phyloP scores from a whole-genome alignment of 2,113 vertebrate genomes.

The Ifrita kowaldi region DNA sequence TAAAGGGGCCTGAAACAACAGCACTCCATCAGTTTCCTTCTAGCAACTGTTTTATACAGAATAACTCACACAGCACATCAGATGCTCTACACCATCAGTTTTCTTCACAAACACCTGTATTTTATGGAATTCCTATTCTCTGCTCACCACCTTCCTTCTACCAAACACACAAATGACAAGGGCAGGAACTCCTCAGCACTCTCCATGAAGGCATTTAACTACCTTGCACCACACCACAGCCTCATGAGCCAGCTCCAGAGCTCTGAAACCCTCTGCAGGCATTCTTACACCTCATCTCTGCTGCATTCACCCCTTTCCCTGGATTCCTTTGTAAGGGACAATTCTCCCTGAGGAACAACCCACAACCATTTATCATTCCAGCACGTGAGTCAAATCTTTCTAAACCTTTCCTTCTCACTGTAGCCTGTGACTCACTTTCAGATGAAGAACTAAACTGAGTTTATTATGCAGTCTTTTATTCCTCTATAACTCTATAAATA shows the following conservation, averaged over 20 bases:
- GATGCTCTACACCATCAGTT: background rate
- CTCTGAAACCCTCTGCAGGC: background rate
- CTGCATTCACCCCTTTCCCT: background rate
- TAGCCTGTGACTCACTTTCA: slow-evolving; percentile 14
- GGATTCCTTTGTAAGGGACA: background rate
- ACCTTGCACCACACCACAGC: background rate
- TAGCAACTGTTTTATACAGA: background rate
- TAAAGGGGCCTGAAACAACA: background rate
- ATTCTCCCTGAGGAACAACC: background rate
- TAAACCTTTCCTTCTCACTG: background rate
- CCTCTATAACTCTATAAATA: background rate
- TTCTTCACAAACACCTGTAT: background rate
- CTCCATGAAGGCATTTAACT: background rate
- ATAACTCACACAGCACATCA: background rate
- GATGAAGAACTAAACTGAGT: background rate
- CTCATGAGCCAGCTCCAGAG: background rate
- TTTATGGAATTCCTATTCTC: background rate
- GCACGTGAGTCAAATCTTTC: background rate
- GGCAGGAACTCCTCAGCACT: background rate
- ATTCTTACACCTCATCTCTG: background rate
- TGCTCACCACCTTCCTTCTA: background rate
- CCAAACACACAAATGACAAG: background rate
- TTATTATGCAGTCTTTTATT: slow-evolving; percentile 6
- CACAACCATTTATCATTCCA: background rate
- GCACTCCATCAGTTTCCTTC: background rate